Base-by-base conservation (phyloP, 2,113 vertebrate species). In the Gavialis gangeticus region DNA sequence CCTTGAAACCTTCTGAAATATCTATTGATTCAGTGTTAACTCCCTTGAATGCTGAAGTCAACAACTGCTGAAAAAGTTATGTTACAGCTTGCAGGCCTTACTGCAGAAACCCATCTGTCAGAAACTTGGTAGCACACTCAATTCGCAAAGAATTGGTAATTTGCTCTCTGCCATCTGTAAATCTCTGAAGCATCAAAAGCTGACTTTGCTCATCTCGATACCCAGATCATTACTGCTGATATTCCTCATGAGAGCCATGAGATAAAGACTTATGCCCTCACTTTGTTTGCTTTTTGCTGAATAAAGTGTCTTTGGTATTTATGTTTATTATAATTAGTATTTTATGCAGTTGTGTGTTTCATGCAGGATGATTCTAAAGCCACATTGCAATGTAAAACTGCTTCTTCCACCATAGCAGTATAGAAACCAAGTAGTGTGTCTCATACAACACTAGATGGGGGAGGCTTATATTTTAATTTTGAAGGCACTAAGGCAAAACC, bases 91-190 rank as follows among this genome's bases (percentile, higher is more conserved):
- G 71, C 82, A 96, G 84, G 55, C 27, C 91, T 88, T 85, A 30
- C 64, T 87, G 86, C 63, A 92, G 87, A 85, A 85, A 84, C 30
- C 37, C 77, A 62, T 90, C 91, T 94, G 67, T 79, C 84, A 90
- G 60, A 95, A 95, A 30, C 57, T 66, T 60, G 18, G 71, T 82
- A 90, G 67, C 56, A 71, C 75, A 92, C 60, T 83, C 25, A 84
- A 90, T 94, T 87, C 76, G 79, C 90, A 71, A 90, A 87, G 37
- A 91, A 92, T 25, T 88, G 54, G 80, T 91, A 71, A 83, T 95
- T 85, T 93, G n/a, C 67, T 88, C 57, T 25, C 77, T 92, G 75
- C 57, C 87, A 94, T 84, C 87, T 87, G 82, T 34, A 64, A 81
- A 58, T 75, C 76, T 89, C 58, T 17, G 27, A 94, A 75, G 82